Base-by-base conservation (phyloP, 2,113 vertebrate genomes). In the Lutjanus erythropterus region DNA sequence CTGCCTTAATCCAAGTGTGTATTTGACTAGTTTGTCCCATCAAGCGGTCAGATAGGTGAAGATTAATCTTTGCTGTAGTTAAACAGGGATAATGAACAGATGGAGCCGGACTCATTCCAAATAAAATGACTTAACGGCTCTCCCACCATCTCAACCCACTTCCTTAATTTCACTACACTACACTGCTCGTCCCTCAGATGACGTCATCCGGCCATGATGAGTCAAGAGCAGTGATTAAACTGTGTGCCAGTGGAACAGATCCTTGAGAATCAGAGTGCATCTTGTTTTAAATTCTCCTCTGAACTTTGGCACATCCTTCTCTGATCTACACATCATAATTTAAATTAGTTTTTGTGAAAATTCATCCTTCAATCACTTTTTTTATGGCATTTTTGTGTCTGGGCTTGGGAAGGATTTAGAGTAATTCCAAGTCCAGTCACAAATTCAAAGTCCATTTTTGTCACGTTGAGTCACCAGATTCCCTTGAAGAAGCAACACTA, bases 1-100 rank as follows among this genome's bases (percentile, higher is more conserved):
- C 21, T 4, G 23, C 11, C n/a, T 65, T 88, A 78, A 90, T 72
- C 80, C 59, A 47, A 55, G 37, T 7, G 42, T 25, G 42, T 25
- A 41, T 21, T 31, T 50, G 41, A 49, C 15, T 12, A 53, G 44
- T 62, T 39, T 50, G 16, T 23, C 25, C 9, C 19, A 19, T 65
- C 18, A 6, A 49, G 66, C 50, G 42, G 39, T 53, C 59, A 19
- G 55, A 80, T 33, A 59, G 47, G 19, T 73, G 68, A 31, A 68
- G 67, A 65, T 75, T 86, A 87, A 78, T 78, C 86, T 58, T 19
- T 0, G 23, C 50, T 61, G 60, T 27, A 58, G 62, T 33, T 66
- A 58, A 69, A 77, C 72, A 2, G 37, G 64, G 64, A 84, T 84
- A 56, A 87, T 80, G 68, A 87, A 39, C 2, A 2, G 46, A 74